Conservation (phyloP, 2,113 vertebrate genomes). For the Spermophilus dauricus region DNA sequence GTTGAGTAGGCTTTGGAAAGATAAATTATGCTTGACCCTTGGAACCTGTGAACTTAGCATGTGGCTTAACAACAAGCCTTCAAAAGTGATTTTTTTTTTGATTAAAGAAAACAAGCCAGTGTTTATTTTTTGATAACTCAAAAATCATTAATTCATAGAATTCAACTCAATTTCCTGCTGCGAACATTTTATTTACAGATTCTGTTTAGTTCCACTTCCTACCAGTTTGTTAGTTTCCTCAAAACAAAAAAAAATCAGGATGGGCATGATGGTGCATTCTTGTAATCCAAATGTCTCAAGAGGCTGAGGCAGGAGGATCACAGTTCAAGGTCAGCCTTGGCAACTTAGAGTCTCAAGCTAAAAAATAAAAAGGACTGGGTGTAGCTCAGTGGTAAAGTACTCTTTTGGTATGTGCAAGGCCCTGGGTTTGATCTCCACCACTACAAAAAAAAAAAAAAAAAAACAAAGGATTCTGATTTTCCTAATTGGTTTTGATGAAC, state of each 20-base stretch:
- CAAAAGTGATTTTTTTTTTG: background rate
- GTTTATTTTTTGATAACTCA: slow-evolving; percentile 12
- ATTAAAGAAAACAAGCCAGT: background rate
- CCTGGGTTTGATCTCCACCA: no score
- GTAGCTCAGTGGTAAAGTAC: no score
- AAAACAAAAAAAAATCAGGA: background rate
- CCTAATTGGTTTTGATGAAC: no score
- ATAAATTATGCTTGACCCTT: background rate
- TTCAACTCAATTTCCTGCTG: background rate
- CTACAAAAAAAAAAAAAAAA: background rate
- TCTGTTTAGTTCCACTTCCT: background rate
- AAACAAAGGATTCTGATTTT: background rate
- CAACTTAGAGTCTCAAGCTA: no score
- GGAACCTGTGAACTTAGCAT: background rate
- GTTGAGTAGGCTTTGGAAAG: background rate
- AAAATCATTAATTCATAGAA: slow-evolving; percentile 44
- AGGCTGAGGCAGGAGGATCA: background rate
- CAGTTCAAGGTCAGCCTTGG: no score
- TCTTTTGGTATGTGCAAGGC: no score
- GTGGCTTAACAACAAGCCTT: background rate
- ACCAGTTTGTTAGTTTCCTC: background rate
- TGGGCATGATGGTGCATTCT: no score
- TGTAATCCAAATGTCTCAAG: no score
- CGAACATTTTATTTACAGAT: background rate
- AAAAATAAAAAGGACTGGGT: no score